Evolutionary conservation across 2,888 invertebrate species (phyloP).

Genomic region (Rhyacophila evoluta): DNA sequence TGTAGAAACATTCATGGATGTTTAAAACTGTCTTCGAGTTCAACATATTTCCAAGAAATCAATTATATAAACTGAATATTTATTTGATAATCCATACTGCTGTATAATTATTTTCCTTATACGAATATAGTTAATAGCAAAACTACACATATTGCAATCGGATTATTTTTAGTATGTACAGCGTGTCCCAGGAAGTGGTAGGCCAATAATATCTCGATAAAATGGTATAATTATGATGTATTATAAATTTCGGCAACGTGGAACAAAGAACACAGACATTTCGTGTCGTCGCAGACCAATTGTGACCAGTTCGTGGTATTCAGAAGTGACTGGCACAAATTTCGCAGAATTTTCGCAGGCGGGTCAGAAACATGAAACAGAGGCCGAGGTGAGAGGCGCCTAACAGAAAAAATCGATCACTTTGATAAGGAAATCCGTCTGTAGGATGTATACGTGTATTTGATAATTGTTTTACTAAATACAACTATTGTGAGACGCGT

Average conservation of each 20-base stretch:
- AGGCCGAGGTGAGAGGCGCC: neutral
- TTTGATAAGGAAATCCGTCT: too few relatives aligned
- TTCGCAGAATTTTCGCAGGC: neutral
- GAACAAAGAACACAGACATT: slow-evolving; percentile 6
- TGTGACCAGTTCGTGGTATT: neutral
- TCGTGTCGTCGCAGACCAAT: neutral
- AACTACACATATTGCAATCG: too few relatives aligned
- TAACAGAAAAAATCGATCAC: neutral
- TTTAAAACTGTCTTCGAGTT: too few relatives aligned
- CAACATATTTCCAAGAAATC: too few relatives aligned
- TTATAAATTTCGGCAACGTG: neutral
- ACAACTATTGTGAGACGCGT: too few relatives aligned
- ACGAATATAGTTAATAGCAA: too few relatives aligned
- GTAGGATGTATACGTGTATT: too few relatives aligned
- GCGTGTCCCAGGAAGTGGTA: neutral
- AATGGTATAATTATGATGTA: neutral
- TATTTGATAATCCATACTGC: too few relatives aligned
- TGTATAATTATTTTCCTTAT: too few relatives aligned
- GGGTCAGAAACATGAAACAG: neutral
- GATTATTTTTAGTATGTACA: neutral
- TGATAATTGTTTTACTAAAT: too few relatives aligned
- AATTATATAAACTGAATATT: too few relatives aligned
- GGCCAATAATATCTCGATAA: neutral
- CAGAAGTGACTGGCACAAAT: neutral
- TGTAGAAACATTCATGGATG: too few relatives aligned